Conservation (phyloP, 2,797 vertebrate species). For the Cichlasoma orientale region DNA sequence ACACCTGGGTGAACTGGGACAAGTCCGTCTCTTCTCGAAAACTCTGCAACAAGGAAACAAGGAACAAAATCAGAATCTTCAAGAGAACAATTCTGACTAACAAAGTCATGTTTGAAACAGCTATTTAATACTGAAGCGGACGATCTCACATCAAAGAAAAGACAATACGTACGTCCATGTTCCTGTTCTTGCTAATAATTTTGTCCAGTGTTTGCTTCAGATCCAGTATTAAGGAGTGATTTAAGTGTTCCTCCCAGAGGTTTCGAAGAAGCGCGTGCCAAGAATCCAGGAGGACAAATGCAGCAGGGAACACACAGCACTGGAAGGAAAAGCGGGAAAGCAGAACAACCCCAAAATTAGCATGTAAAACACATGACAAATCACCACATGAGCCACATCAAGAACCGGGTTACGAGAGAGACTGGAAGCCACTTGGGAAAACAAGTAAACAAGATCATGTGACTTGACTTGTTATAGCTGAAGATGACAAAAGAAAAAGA, state of each 20-base stretch:
- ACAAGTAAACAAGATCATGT: neutral
- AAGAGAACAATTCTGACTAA: neutral
- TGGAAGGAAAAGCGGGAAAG: slow-evolving; percentile 43
- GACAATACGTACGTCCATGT: slow-evolving; percentile 61
- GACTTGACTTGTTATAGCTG: neutral
- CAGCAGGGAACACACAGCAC: slow-evolving; percentile 82
- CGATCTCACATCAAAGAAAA: neutral
- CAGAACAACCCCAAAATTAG: slow-evolving; percentile 16
- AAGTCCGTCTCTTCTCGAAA: slow-evolving; percentile 74
- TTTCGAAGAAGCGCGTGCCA: slow-evolving; percentile 76
- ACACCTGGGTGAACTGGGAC: slow-evolving; percentile 34
- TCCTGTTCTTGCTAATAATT: slow-evolving; percentile 65
- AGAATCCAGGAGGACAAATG: slow-evolving; percentile 76
- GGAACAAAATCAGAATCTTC: neutral
- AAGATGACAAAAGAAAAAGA: neutral
- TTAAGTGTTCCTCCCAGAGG: slow-evolving; percentile 77
- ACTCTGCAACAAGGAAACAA: slow-evolving; percentile 55
- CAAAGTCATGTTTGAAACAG: neutral
- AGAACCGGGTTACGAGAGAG: neutral
- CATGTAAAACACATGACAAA: slow-evolving; percentile 14
- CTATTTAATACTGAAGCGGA: neutral
- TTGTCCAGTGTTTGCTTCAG: slow-evolving; percentile 68
- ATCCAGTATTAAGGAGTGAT: slow-evolving; percentile 70
- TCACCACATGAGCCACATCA: slow-evolving; percentile 36
- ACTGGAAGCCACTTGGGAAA: neutral